Evolutionary conservation across 2,797 vertebrate species (phyloP), one percentile per base, ranked within the genome.

Genomic region (Chelonia mydas): DNA sequence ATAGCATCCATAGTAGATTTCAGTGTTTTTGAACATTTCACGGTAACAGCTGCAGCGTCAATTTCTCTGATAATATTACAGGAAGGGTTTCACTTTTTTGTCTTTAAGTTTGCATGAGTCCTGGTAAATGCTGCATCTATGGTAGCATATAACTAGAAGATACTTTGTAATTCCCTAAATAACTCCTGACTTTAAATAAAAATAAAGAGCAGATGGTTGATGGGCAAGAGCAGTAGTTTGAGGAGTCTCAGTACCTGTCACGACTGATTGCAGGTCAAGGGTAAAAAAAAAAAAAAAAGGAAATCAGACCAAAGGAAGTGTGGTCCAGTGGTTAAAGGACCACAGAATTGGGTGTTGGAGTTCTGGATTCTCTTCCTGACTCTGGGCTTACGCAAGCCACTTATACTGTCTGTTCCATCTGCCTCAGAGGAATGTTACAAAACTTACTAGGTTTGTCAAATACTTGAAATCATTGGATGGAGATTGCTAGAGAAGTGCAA

Each of bases 181-280:
- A 81, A 49, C 86, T 89, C 1, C n/a, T 95, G 16, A 37, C 65
- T 37, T 37, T 80, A 65, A 90, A 45, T 28, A 78, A 51, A 77
- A 54, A 93, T 28, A 77, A 61, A 31, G 77, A 33, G 83, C 54
- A 90, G 55, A 54, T 90, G 47, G 47, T 54, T 88, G 59, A 57
- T 87, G 49, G 41, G 45, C 33, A 68, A 68, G n/a, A 37, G 17
- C 89, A 88, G 91, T 84, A 84, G 82, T 77, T 1, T 74, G n/a
- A 76, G 54, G 41, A 81, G 17, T n/a, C 25, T 83, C 57, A 2
- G 72, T 51, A 76, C 79, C 92, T 90, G 51, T 85, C 55, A 11
- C 16, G 16, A 81, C 85, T 65, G 74, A 92, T 28, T 83, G 88
- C 16, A n/a, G 78, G 77, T 87, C 83, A 83, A 41, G 41, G 41